Conservation (phyloP, 1,140 invertebrate genomes). For the Drosophila sechellia region DNA sequence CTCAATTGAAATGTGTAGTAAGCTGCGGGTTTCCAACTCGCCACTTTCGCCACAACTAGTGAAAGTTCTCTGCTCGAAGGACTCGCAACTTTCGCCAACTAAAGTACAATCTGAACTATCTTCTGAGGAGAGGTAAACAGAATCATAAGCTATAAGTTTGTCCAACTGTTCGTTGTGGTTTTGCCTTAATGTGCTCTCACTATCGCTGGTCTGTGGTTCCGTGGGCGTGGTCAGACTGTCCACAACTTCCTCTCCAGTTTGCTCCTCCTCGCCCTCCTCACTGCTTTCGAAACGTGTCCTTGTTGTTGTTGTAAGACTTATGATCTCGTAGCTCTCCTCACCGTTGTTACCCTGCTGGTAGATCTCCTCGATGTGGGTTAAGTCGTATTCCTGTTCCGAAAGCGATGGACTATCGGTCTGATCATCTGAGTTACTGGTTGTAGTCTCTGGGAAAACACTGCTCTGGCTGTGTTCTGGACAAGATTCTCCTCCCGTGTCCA, state of each 20-base stretch:
- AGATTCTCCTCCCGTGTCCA: slow-evolving; percentile 65
- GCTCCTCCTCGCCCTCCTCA: slow-evolving; percentile 36
- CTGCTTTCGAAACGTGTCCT: slow-evolving; percentile 75
- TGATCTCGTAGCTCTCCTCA: slow-evolving; percentile 74
- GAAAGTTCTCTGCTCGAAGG: slow-evolving; percentile 59
- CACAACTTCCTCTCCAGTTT: slow-evolving; percentile 8
- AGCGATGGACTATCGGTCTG: slow-evolving; percentile 77
- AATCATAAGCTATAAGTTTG: slow-evolving; percentile 82
- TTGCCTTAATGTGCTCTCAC: slow-evolving; percentile 65
- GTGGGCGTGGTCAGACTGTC: slow-evolving; percentile 37
- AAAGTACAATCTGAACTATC: slow-evolving; percentile 80
- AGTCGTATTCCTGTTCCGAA: slow-evolving; percentile 80
- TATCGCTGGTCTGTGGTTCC: slow-evolving; percentile 50
- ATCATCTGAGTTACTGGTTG: slow-evolving; percentile 80
- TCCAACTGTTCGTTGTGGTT: slow-evolving; percentile 51
- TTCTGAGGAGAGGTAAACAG: slow-evolving; percentile 82
- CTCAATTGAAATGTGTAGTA: slow-evolving; percentile 79
- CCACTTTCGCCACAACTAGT: slow-evolving; percentile 53
- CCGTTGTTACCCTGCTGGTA: slow-evolving; percentile 53
- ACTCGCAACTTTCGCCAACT: slow-evolving; percentile 69
- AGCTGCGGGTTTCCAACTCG: slow-evolving; percentile 56
- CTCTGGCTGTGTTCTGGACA: slow-evolving; percentile 82
- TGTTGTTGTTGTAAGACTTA: slow-evolving; percentile 75
- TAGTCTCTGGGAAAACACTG: slow-evolving; percentile 79
- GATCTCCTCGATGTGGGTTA: slow-evolving; percentile 75